A percentile compares a stretch with the other conserved stretches of the same genome.
Evolutionary conservation across 2,888 invertebrate species (phyloP).

Genomic region (Tholera decimalis): DNA sequence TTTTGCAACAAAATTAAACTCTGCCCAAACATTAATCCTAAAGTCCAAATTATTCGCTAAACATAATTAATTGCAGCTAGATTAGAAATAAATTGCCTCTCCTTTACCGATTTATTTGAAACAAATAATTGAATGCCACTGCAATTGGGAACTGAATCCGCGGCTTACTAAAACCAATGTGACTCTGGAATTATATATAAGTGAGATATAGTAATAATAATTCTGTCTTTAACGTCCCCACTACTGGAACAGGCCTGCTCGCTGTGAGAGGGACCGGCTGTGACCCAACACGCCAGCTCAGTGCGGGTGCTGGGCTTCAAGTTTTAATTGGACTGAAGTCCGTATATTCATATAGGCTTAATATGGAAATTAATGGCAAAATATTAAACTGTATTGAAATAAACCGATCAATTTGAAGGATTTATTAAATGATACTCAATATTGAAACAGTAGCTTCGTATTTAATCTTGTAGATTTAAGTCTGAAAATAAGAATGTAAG

Average conservation of each 20-base stretch:
- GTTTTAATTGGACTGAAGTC: too few species aligned
- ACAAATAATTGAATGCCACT: conserved; percentile 38
- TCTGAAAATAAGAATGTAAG: conserved; percentile 4
- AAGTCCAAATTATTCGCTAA: conserved; percentile 14
- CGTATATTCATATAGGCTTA: background rate
- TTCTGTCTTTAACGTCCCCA: too few species aligned
- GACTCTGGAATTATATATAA: background rate
- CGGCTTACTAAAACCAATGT: conserved; percentile 4
- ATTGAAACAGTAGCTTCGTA: background rate
- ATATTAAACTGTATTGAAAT: background rate
- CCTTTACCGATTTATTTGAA: conserved; percentile 16
- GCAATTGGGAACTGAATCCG: conserved; percentile 21
- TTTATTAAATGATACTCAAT: background rate
- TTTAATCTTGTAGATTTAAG: background rate
- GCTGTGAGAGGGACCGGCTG: too few species aligned
- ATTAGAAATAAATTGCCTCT: conserved; percentile 28
- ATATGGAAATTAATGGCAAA: conserved; percentile 13
- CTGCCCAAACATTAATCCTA: conserved; percentile 6
- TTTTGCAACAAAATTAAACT: background rate
- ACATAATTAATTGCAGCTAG: conserved; percentile 25
- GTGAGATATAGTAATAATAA: too few species aligned
- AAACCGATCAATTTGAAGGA: background rate
- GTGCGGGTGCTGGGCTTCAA: too few species aligned
- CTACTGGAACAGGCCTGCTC: too few species aligned
- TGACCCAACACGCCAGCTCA: too few species aligned